Conservation (phyloP, 2,888 invertebrate species). For the Nezara viridula region DNA sequence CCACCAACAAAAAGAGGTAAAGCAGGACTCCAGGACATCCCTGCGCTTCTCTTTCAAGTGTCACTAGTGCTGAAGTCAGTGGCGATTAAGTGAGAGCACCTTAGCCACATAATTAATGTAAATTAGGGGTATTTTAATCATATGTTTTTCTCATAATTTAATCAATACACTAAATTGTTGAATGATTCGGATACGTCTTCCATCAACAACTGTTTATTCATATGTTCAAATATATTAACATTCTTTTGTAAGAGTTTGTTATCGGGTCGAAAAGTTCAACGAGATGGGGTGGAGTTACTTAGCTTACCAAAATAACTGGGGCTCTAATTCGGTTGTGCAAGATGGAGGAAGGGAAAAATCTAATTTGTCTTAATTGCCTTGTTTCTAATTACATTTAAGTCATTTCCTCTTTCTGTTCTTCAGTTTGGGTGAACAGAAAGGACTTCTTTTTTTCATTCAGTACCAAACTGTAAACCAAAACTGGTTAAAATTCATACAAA, state of each 20-base stretch:
- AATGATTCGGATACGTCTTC: no score
- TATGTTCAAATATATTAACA: neutral
- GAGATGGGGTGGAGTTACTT: neutral
- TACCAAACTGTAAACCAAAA: neutral
- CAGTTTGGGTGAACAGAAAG: constrained; percentile 10
- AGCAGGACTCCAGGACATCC: no score
- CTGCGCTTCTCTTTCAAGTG: no score
- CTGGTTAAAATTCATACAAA: neutral
- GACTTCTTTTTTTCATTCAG: neutral
- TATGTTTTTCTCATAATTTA: no score
- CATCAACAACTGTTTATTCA: neutral
- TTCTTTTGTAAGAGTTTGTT: neutral
- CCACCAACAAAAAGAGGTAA: no score
- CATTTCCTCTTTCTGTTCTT: constrained; percentile 54
- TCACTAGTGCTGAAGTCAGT: no score
- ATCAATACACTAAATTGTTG: no score
- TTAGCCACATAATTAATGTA: no score
- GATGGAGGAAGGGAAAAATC: constrained; percentile 52
- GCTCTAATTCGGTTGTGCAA: constrained; percentile 52
- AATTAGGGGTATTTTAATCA: no score
- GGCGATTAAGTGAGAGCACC: no score
- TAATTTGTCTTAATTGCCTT: constrained; percentile 54
- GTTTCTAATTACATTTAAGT: constrained; percentile 56
- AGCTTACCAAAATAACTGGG: constrained; percentile 53
- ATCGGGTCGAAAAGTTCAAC: neutral